phyloP scores from a whole-genome alignment of 2,797 vertebrate species.

The Danio choprae region DNA sequence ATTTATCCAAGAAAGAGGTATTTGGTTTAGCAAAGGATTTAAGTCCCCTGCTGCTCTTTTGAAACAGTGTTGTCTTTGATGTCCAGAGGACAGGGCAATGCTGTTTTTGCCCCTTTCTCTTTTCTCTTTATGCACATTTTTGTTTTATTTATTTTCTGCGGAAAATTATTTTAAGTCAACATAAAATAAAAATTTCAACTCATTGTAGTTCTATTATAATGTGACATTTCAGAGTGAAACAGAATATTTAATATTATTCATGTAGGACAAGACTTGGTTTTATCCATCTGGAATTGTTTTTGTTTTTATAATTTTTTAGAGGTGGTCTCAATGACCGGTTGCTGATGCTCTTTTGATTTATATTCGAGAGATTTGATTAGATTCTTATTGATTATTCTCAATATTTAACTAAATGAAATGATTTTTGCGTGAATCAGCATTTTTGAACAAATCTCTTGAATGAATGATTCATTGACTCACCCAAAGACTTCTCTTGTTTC shows the following conservation, averaged over 20 bases:
- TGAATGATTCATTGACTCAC: too few species aligned
- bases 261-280: neutral
- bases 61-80: constrained; percentile 60
- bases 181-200: neutral
- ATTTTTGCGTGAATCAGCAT: too few species aligned
- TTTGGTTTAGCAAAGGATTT: constrained; percentile 59
- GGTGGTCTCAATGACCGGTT: too few species aligned
- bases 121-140: neutral
- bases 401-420: too few species aligned
- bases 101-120: neutral
- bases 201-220: neutral
- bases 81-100: constrained; percentile 48
- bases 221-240: neutral
- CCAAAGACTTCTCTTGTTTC: too few species aligned
- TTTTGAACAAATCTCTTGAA: too few species aligned
- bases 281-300: neutral
- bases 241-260: neutral
- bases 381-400: too few species aligned
- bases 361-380: too few species aligned
- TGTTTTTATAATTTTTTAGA: neutral
- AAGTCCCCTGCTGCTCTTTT: constrained; percentile 58
- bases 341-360: too few species aligned
- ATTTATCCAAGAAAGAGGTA: constrained; percentile 54
- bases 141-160: constrained; percentile 21
- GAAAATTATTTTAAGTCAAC: constrained; percentile 27